Evolutionary conservation across 2,113 vertebrate genomes (phyloP).

Genomic region (Thalassarche chlororhynchos): DNA sequence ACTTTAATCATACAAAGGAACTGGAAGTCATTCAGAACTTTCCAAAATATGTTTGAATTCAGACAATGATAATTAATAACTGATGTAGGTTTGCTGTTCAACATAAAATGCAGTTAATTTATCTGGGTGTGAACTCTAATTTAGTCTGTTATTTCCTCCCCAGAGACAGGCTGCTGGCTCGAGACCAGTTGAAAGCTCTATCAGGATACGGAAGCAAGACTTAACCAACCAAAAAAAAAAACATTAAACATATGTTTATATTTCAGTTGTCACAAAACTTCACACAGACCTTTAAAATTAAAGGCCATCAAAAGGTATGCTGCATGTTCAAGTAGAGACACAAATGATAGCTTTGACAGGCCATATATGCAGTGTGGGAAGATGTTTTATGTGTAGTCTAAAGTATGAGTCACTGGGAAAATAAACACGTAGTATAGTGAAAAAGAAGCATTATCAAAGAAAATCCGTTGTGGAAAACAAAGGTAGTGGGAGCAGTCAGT

Average conservation of each 20-base stretch:
- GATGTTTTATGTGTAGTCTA: neutral
- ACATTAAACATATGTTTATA: neutral
- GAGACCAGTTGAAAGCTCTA: neutral
- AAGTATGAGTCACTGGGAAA: neutral
- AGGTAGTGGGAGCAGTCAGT: neutral
- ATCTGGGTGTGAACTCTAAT: neutral
- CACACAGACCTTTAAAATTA: constrained; percentile 3
- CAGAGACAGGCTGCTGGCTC: neutral
- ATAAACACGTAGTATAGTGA: neutral
- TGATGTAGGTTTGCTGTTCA: neutral
- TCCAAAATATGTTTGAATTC: neutral
- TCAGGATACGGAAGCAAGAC: neutral
- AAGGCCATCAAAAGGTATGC: neutral
- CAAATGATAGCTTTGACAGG: neutral
- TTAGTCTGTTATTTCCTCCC: neutral
- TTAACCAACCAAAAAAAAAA: neutral
- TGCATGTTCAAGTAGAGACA: neutral
- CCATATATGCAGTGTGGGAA: neutral
- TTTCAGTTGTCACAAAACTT: constrained; percentile 8
- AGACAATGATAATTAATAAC: neutral
- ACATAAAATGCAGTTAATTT: neutral
- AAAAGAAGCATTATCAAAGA: neutral
- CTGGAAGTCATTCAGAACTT: neutral
- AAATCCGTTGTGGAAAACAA: neutral
- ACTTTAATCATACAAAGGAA: neutral